Evolutionary conservation across 2,113 vertebrate species (phyloP).

Genomic region (Hylia prasina): DNA sequence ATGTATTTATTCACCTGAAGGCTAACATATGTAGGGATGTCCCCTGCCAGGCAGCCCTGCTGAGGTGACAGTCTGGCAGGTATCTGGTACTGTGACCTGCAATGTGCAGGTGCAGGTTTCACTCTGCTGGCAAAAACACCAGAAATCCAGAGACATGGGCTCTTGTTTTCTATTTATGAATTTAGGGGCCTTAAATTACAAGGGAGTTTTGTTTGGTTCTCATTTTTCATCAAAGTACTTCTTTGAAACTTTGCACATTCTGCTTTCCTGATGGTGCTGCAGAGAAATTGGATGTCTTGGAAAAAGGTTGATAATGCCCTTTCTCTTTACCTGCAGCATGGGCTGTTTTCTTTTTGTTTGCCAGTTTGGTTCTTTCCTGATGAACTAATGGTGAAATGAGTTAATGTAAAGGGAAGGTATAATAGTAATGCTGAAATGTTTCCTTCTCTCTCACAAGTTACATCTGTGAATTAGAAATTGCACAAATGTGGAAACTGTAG

Average conservation of each 20-base stretch:
- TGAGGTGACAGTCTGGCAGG: background rate
- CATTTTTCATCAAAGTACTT: background rate
- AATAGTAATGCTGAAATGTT: background rate
- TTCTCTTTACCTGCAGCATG: background rate
- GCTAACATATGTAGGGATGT: background rate
- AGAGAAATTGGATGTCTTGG: background rate
- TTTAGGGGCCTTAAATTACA: background rate
- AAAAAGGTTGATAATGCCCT: background rate
- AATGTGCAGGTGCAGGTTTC: accelerated
- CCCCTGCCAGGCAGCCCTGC: background rate
- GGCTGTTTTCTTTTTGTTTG: background rate
- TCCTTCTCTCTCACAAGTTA: background rate
- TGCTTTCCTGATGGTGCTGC: background rate
- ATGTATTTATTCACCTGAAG: background rate
- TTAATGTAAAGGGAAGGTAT: background rate
- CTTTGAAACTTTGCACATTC: background rate
- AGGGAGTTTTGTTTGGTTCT: background rate
- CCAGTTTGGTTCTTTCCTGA: background rate
- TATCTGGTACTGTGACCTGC: background rate
- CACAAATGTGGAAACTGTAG: background rate
- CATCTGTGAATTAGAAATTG: background rate
- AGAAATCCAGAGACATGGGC: background rate
- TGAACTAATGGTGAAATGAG: background rate
- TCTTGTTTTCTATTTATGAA: background rate
- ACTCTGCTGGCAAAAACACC: background rate